These are phyloP conservation scores for Bufotes viridis DNA, from an alignment of 2,797 vertebrate species.

Conservation along the genomic window DNA sequence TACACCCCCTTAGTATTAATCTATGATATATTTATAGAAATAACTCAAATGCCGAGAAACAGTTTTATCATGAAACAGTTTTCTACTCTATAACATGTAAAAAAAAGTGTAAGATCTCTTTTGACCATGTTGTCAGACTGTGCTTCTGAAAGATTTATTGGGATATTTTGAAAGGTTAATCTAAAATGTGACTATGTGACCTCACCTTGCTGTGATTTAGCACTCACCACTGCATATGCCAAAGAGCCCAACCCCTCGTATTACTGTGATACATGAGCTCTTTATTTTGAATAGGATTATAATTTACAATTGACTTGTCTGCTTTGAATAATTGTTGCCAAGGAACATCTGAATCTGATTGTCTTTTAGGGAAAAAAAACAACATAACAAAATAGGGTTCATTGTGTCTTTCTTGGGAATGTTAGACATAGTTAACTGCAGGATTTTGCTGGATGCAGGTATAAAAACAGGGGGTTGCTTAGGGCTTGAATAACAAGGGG, in stretches of 20 bases:
- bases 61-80: neutral
- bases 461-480: slow-evolving; percentile 58
- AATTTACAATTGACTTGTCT: slow-evolving; percentile 68
- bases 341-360: slow-evolving; percentile 70
- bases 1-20: neutral
- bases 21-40: neutral
- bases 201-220: slow-evolving; percentile 73
- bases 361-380: slow-evolving; percentile 60
- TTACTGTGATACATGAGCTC: slow-evolving; percentile 63
- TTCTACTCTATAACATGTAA: neutral
- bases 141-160: slow-evolving; percentile 74
- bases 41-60: neutral
- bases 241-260: slow-evolving; percentile 56
- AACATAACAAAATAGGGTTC: slow-evolving; percentile 62
- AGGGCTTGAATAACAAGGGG: slow-evolving; percentile 61
- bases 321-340: slow-evolving; percentile 69
- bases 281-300: slow-evolving; percentile 59
- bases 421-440: slow-evolving; percentile 62
- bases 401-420: slow-evolving; percentile 43
- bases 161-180: slow-evolving; percentile 70
- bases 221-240: slow-evolving; percentile 66
- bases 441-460: slow-evolving; percentile 60
- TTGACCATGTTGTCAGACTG: slow-evolving; percentile 69
- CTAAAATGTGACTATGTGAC: slow-evolving; percentile 67
- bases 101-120: slow-evolving; percentile 54